phyloP scores from a whole-genome alignment of 2,797 vertebrate species.

The Gobionotothen gibberifrons region DNA sequence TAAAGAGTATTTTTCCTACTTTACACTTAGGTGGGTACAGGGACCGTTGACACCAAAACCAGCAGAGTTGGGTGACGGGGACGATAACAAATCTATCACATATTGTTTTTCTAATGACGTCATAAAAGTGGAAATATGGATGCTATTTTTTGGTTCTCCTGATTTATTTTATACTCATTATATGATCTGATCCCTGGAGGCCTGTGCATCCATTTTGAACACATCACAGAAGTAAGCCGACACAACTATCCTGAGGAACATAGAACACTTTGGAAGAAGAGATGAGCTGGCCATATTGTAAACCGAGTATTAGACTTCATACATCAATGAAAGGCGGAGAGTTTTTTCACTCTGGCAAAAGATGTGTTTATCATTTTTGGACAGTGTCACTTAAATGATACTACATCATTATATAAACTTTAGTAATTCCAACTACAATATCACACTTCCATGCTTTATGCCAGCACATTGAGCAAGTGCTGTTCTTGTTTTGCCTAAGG shows the following conservation, averaged over 20 bases:
- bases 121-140: not conserved
- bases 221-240: not conserved
- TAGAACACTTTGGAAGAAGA: not conserved
- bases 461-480: not conserved
- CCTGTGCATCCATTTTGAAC: not conserved
- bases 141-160: not conserved
- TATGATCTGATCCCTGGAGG: not conserved
- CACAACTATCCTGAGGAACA: not conserved
- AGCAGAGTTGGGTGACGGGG: not conserved
- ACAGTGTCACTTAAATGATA: not conserved
- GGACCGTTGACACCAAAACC: not conserved
- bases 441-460: not conserved
- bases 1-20: not conserved
- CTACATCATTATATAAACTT: not conserved
- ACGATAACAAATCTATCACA: conserved; percentile 5
- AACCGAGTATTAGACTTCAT: not conserved
- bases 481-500: conserved; percentile 5
- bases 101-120: not conserved
- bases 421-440: not conserved
- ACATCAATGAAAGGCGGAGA: not conserved
- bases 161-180: not conserved
- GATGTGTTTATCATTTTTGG: not conserved
- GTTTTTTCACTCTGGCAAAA: not conserved
- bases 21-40: conserved; percentile 18
- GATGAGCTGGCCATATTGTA: conserved; percentile 5